Evolutionary conservation across 2,113 vertebrate genomes (phyloP).

Genomic region (Nothobranchius kuhntae): DNA sequence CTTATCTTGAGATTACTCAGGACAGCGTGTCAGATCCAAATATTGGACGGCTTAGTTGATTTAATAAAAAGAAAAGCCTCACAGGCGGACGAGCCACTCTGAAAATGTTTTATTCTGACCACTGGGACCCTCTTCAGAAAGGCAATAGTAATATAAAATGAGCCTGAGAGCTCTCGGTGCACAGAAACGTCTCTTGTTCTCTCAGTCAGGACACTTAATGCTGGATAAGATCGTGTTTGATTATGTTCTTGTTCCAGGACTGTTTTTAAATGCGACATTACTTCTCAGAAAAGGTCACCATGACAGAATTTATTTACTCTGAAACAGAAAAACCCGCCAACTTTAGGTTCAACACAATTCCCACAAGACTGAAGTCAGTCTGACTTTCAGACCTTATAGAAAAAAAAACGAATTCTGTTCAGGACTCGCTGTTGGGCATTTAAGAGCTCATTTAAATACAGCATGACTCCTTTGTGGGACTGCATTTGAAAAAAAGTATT

Average conservation of each 20-base stretch:
- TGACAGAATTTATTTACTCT: constrained; percentile 2
- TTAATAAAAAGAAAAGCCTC: constrained; percentile 48
- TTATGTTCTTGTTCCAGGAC: neutral
- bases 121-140: constrained; percentile 16
- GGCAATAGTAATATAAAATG: constrained; percentile 12
- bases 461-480: too few relatives aligned
- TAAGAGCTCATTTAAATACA: too few relatives aligned
- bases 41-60: constrained; percentile 49
- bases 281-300: neutral
- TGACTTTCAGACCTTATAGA: too few relatives aligned
- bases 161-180: neutral
- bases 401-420: too few relatives aligned
- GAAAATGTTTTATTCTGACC: constrained; percentile 17
- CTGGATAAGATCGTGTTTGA: neutral
- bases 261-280: neutral
- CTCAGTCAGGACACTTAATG: neutral
- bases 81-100: constrained; percentile 1
- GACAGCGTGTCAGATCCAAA: constrained; percentile 12
- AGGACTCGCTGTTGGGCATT: too few relatives aligned
- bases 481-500: too few relatives aligned
- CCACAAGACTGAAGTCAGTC: too few relatives aligned
- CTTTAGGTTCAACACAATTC: too few relatives aligned
- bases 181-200: neutral
- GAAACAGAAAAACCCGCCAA: constrained; percentile 3
- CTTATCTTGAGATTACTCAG: constrained; percentile 41